These are phyloP conservation scores for Porites divaricata DNA, from an alignment of 92 coral and sea anemone genomes.

Conservation along the genomic window DNA sequence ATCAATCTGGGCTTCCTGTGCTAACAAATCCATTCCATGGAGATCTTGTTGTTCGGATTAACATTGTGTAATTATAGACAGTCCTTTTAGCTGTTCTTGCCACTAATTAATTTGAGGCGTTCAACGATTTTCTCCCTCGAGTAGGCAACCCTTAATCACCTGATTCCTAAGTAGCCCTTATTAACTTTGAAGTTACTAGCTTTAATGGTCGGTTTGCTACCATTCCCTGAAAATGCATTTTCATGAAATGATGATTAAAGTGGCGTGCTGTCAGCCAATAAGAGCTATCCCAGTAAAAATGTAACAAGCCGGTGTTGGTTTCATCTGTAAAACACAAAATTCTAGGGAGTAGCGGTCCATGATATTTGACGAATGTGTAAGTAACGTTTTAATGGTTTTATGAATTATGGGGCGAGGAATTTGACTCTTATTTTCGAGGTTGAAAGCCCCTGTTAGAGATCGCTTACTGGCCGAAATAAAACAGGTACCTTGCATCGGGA, in stretches of 20 bases:
- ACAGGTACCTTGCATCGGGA: too few species aligned
- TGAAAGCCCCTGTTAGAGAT: too few species aligned
- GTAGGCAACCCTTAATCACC: neutral
- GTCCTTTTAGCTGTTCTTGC: neutral
- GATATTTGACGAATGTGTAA: too few species aligned
- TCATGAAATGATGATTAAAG: neutral
- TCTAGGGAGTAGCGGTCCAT: too few species aligned
- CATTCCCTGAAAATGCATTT: neutral
- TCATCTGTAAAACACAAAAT: too few species aligned
- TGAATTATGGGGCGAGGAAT: neutral
- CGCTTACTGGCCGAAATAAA: too few species aligned
- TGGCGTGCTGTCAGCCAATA: neutral
- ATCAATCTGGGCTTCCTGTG: constrained; percentile 8
- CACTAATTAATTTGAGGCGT: neutral
- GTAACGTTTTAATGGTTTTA: too few species aligned
- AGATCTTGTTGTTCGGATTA: neutral
- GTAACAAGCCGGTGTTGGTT: too few species aligned
- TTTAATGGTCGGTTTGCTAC: neutral
- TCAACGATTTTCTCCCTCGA: neutral
- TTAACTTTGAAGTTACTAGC: neutral
- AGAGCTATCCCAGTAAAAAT: neutral
- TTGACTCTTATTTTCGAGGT: neutral
- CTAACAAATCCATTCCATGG: neutral
- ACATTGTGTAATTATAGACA: neutral
- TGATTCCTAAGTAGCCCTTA: neutral